Evolutionary conservation across 2,113 vertebrate species (phyloP).

Genomic region (Microtus oregoni): DNA sequence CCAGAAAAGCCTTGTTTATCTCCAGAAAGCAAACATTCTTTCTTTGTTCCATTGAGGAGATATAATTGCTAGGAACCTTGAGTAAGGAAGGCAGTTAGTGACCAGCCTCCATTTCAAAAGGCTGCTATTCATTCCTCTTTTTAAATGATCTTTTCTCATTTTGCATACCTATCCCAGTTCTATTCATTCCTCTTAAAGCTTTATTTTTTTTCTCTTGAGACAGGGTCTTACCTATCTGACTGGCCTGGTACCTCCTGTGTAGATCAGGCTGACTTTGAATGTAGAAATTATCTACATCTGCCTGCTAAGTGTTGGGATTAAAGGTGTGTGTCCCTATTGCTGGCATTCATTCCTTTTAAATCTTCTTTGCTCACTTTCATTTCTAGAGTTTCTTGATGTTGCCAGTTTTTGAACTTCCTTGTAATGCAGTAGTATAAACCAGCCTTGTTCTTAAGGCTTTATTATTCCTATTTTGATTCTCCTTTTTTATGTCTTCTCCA

Average conservation of each 20-base stretch:
- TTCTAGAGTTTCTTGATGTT: background rate
- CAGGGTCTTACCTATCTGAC: background rate
- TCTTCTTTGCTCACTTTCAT: background rate
- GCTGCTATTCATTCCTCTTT: background rate
- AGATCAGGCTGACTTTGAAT: background rate
- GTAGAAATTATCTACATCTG: background rate
- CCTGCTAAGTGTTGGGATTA: background rate
- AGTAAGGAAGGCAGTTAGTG: background rate
- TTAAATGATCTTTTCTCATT: too few relatives aligned
- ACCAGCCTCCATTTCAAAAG: background rate
- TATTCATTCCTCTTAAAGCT: background rate
- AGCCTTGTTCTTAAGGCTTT: background rate
- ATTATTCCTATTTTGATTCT: background rate
- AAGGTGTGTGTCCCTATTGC: background rate
- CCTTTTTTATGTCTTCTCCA: background rate
- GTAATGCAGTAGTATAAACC: background rate
- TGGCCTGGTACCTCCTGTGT: background rate
- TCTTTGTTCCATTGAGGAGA: background rate
- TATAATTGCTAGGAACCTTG: background rate
- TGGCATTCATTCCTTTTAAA: background rate
- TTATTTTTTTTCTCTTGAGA: background rate
- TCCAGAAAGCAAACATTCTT: background rate
- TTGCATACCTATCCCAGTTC: too few relatives aligned
- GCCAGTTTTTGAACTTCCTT: background rate
- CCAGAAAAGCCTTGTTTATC: constrained; percentile 46